These are phyloP conservation scores for Cheilosia vulpina DNA, from an alignment of 2,888 invertebrate genomes.

Conservation along the genomic window DNA sequence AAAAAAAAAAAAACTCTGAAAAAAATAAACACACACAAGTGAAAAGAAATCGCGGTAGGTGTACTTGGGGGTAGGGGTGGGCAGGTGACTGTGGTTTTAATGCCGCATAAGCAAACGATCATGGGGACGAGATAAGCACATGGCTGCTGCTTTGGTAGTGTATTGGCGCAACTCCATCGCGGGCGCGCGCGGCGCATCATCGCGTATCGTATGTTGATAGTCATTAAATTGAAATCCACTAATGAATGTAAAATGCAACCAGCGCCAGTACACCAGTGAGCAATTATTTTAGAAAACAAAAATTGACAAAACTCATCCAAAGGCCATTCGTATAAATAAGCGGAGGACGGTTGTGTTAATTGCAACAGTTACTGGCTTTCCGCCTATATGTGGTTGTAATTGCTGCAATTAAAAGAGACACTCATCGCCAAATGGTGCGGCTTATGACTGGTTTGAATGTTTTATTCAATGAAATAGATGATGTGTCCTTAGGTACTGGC, in stretches of 20 bases:
- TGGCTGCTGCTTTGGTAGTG: conserved; percentile 21
- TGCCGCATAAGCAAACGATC: conserved; percentile 50
- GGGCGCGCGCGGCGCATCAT: conserved; percentile 6
- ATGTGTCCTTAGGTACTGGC: background rate
- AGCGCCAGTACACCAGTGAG: conserved; percentile 30
- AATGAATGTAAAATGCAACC: conserved; percentile 64
- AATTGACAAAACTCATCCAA: conserved; percentile 24
- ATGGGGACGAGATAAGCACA: conserved; percentile 55
- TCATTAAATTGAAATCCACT: conserved; percentile 70
- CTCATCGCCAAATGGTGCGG: conserved; percentile 7
- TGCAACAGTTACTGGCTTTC: conserved; percentile 32
- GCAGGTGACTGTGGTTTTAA: conserved; percentile 13
- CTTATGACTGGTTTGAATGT: background rate
- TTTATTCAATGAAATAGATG: conserved; percentile 18
- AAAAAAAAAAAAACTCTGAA: background rate
- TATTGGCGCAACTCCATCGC: conserved; percentile 23
- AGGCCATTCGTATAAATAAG: background rate
- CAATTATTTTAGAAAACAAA: conserved; percentile 54
- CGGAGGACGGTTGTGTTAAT: conserved; percentile 56
- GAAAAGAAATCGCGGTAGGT: conserved; percentile 48
- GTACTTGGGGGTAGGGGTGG: background rate
- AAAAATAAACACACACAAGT: conserved; percentile 14
- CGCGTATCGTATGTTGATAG: conserved; percentile 46
- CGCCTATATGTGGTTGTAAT: conserved; percentile 22
- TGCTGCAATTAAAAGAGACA: conserved; percentile 25